These are phyloP conservation scores for Lampris incognitus DNA, from an alignment of 2,113 vertebrate genomes.

Conservation along the genomic window DNA sequence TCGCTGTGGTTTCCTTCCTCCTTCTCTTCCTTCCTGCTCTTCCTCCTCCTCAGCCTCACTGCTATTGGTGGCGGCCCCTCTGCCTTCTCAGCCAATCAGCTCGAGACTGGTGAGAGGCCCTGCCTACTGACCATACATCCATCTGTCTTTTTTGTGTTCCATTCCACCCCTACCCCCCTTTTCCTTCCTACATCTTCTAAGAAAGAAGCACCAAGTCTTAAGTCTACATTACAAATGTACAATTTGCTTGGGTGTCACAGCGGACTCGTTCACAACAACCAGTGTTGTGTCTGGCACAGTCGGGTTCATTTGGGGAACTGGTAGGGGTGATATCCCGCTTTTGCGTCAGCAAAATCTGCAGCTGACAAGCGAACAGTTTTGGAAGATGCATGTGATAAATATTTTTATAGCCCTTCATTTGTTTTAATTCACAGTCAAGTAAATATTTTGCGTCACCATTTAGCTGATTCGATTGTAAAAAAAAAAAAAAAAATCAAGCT, in stretches of 20 bases:
- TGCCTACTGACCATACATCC: conserved; percentile 59
- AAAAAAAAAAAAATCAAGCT: too few relatives aligned
- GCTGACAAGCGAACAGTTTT: too few relatives aligned
- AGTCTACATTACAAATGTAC: not conserved
- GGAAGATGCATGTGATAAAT: too few relatives aligned
- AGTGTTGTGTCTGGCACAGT: too few relatives aligned
- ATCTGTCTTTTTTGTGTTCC: conserved; percentile 35
- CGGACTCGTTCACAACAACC: too few relatives aligned
- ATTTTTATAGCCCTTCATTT: too few relatives aligned
- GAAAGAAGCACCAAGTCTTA: conserved; percentile 38
- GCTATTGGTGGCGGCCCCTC: conserved; percentile 77
- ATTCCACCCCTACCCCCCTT: conserved; percentile 35
- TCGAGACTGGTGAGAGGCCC: conserved; percentile 84
- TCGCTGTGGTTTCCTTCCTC: conserved; percentile 69
- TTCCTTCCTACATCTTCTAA: conserved; percentile 24
- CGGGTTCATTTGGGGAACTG: too few relatives aligned
- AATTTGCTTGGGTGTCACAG: not conserved
- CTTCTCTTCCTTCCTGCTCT: conserved; percentile 74
- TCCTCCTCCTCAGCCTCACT: conserved; percentile 72
- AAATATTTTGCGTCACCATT: too few relatives aligned
- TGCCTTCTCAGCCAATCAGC: conserved; percentile 79
- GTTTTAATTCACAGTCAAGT: too few relatives aligned
- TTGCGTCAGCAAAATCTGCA: too few relatives aligned
- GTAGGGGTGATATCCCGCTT: too few relatives aligned
- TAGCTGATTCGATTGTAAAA: too few relatives aligned